phyloP scores from a whole-genome alignment of 92 coral and sea anemone genomes.

The Phenganax marumi region DNA sequence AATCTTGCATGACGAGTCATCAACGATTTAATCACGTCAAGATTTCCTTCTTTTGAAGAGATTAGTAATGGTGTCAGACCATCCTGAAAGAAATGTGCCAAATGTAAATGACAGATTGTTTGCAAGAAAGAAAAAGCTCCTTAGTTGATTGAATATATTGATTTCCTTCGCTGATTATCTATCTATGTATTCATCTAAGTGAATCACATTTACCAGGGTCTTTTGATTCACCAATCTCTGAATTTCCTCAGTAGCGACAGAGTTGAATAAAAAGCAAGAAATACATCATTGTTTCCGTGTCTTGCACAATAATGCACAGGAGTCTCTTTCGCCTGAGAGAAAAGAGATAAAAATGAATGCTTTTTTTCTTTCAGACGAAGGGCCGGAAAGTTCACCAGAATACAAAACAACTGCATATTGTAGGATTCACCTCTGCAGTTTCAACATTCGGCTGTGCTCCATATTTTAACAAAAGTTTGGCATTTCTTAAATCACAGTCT shows the following conservation, averaged over 20 bases:
- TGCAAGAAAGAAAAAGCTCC: too few relatives aligned
- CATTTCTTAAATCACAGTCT: constrained; percentile 65
- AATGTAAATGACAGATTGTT: neutral
- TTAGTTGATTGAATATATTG: too few relatives aligned
- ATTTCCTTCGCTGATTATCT: too few relatives aligned
- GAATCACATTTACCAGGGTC: constrained; percentile 66
- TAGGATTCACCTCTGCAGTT: constrained; percentile 64
- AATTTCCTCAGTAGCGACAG: constrained; percentile 67
- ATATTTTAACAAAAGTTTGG: constrained; percentile 69
- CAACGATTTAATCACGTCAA: constrained; percentile 77
- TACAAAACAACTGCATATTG: neutral
- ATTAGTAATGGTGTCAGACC: constrained; percentile 82
- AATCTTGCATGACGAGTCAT: constrained; percentile 86
- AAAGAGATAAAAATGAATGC: neutral
- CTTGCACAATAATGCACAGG: constrained; percentile 94
- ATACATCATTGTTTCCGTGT: constrained; percentile 83
- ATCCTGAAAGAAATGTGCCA: constrained; percentile 55
- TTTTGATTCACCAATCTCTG: constrained; percentile 79
- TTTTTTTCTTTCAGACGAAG: constrained; percentile 38
- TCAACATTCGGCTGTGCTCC: constrained; percentile 83
- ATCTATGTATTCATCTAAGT: neutral
- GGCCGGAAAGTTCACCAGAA: too few relatives aligned
- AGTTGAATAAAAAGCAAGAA: constrained; percentile 68
- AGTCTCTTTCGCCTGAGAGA: constrained; percentile 70
- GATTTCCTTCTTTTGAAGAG: constrained; percentile 87